Base-by-base conservation (phyloP, 2,888 invertebrate species). In the Saturnia japonica region DNA sequence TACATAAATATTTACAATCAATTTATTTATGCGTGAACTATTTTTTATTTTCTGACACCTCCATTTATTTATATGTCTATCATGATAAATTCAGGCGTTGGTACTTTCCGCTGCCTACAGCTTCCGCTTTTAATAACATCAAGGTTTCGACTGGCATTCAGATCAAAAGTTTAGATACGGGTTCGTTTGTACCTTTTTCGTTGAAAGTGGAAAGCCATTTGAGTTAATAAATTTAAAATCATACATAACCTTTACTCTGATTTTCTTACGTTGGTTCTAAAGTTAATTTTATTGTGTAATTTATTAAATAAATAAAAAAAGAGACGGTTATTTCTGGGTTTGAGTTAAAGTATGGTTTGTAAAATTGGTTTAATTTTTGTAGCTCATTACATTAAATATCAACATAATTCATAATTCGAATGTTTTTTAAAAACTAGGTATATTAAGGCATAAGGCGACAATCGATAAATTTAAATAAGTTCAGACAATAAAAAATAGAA, bases 1-100 rank as follows among this genome's bases (percentile, higher is more conserved):
- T 64, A n/a, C 40, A 8, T 19, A 64, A 40, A 64, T 64, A 64
- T 64, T 64, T 64, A 64, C n/a, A 40, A 40, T n/a, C 6, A 8
- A n/a, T 1, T 34, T 64, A 64, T 66, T 62, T 73, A 72, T 47
- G 72, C 68, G 74, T 72, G 75, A 71, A 71, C 11, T 40, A 64
- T 64, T 40, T 40, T 64, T 40, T 40, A 22, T 57, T 14, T 60
- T 42, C 40, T 68, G 68, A 12, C 51, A 54, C 42, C 34, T n/a
- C 47, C 34, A 51, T 47, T 68, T 7, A 16, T 57, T 57, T 57
- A 25, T 57, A 57, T 19, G 22, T 25, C 40, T 16, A 64, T 40
- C 40, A 1, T 64, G 19, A 64, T 64, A 64, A 25, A 57, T 25
- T 9, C 57, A 2, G 9, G 1, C 57, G 11, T n/a, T n/a, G n/a